Evolutionary conservation across 2,888 invertebrate species (phyloP), one percentile per base, ranked within the genome.

Genomic region (Ophioninae sp.): DNA sequence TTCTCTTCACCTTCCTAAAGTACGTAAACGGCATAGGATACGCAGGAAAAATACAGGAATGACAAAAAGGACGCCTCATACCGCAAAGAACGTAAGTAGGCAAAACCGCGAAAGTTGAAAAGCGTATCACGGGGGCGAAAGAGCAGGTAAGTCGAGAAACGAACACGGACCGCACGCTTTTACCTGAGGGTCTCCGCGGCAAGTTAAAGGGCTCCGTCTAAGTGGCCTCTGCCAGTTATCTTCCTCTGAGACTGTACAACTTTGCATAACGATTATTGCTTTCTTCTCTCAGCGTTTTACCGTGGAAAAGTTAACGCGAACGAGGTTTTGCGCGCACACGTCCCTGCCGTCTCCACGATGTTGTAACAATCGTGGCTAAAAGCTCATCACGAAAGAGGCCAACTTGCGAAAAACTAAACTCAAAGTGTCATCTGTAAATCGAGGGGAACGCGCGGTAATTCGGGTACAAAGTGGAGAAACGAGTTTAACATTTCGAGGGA

Each of bases 261-360:
- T 90, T 90, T 89, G 89, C 89, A 90, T 90, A 90, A 90, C 87
- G 89, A 90, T 89, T 90, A 90, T 90, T 87, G 88, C 90, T 89
- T 87, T 89, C 87, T 88, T 87, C 73, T 85, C 83, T 85, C 83
- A 84, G 74, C 71, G 79, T 77, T 88, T 87, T 78, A 85, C 82
- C 85, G 84, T 6, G 20, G 63, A 7, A 8, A 59, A 75, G 56
- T 75, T 58, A 65, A 65, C 75, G 56, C 75, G 37, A 58, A 65
- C 59, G 76, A 58, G 41, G 9, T 17, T 30, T 59, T 51, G 44
- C 30, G 37, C 65, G 59, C 59, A 41, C 67, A 30, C 20, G 72
- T 77, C 78, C 79, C 63, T 80, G 71, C 78, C 84, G 67, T 74
- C 23, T 73, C 61, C 37, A 76, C 79, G 41, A 58, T 72, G 76